Evolutionary conservation across 2,797 vertebrate species (phyloP), one percentile per base, ranked within the genome.

Genomic region (Phataginus tetradactyla): DNA sequence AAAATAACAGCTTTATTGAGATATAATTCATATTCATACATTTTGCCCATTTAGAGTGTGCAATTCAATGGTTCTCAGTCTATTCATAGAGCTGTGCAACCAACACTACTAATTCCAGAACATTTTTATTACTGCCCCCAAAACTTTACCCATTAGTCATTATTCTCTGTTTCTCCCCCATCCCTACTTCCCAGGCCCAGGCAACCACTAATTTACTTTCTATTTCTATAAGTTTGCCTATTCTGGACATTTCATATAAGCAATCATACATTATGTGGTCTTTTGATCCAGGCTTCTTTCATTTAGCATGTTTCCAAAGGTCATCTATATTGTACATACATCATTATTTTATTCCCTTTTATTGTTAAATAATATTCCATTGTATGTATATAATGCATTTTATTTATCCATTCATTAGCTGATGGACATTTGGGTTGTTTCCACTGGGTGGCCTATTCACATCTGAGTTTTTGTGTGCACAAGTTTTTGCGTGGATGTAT

Each of bases 151-250:
- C 20, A 53, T 45, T 45, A 37, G 7, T n/a, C 63, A 49, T 55
- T 77, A 81, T 61, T 93, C 2, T 27, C 37, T 37, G n/a, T 81
- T 66, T 91, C 78, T 75, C 20, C 29, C 25, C 15, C 64, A 34
- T 5, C 10, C 53, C 59, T 63, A 39, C 7, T 23, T 17, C 10
- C 27, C 7, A 80, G 29, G 32, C 42, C 7, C 68, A 80, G 34
- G 59, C 34, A 80, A 86, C n/a, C 59, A 61, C 29, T 61, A 86
- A 61, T 85, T 89, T 94, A 51, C 34, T 79, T 94, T 79, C 29
- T 85, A 42, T 53, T 95, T 90, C 64, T 66, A 29, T 72, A 72
- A 53, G 57, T 84, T 90, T 90, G 49, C 37, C 37, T 39, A 27
- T 84, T 71, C 17, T 71, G 63, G 18, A 89, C 27, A 85, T 79